phyloP scores from a whole-genome alignment of 2,888 invertebrate genomes.

The Crossocerus cetratus region DNA sequence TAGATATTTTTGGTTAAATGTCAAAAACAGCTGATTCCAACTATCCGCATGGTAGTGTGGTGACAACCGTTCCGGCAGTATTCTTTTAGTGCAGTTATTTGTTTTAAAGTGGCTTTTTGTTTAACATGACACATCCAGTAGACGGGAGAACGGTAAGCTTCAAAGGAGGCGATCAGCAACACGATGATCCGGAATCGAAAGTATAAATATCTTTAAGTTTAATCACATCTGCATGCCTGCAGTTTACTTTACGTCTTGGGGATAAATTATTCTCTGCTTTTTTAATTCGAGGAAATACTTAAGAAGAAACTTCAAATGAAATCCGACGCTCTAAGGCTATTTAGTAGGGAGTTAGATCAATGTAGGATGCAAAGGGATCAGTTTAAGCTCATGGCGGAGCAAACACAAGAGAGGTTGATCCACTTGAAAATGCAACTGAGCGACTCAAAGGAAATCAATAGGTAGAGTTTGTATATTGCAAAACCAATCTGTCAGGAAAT shows the following conservation, averaged over 20 bases:
- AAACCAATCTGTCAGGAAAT: too few relatives aligned
- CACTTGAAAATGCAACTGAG: slow-evolving; percentile 76
- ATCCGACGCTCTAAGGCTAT: slow-evolving; percentile 87
- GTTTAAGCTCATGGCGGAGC: slow-evolving; percentile 89
- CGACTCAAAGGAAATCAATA: slow-evolving; percentile 55
- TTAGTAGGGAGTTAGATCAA: slow-evolving; percentile 87
- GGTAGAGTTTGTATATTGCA: slow-evolving; percentile 34
- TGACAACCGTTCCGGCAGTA: too few relatives aligned
- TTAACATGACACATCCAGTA: slow-evolving; percentile 9
- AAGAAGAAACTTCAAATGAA: slow-evolving; percentile 86
- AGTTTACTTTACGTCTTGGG: neutral
- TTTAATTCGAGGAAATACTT: slow-evolving; percentile 46
- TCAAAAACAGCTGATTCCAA: too few relatives aligned
- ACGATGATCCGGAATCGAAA: slow-evolving; percentile 13
- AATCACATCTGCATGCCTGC: neutral
- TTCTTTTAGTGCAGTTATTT: too few relatives aligned
- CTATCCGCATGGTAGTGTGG: too few relatives aligned
- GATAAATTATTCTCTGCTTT: neutral
- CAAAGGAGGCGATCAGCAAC: neutral
- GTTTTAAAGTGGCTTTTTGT: neutral
- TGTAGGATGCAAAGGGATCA: slow-evolving; percentile 89
- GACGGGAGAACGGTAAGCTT: neutral
- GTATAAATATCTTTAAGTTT: slow-evolving; percentile 21
- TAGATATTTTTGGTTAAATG: too few relatives aligned
- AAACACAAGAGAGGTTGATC: slow-evolving; percentile 81